A percentile compares a stretch with the other conserved stretches of the same genome.
Evolutionary conservation across 2,113 vertebrate species (phyloP).

Genomic region (Ploceus nigricollis): DNA sequence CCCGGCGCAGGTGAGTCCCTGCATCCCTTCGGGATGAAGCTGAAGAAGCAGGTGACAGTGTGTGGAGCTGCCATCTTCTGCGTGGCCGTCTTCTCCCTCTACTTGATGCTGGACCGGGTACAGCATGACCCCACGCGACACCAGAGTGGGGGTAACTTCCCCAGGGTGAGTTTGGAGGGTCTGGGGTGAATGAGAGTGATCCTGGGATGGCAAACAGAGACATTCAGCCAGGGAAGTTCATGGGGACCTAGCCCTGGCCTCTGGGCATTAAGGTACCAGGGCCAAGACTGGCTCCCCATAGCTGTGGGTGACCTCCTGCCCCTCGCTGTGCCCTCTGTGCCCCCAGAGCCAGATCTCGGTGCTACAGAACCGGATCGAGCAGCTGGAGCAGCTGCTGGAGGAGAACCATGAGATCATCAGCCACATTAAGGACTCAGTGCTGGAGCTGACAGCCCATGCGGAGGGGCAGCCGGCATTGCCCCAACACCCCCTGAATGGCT

Average conservation of each 20-base stretch:
- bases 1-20: not conserved
- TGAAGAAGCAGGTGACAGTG: constrained; percentile 97
- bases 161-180: constrained; percentile 77
- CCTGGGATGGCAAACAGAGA: not conserved
- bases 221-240: not conserved
- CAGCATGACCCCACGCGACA: constrained; percentile 89
- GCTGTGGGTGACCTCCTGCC: not conserved
- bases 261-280: not conserved
- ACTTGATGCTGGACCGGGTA: constrained; percentile 97
- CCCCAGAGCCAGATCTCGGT: constrained; percentile 95
- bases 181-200: not conserved
- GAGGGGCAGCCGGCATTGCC: constrained; percentile 65
- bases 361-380: constrained; percentile 96
- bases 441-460: constrained; percentile 92
- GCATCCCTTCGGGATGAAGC: constrained; percentile 81
- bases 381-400: constrained; percentile 96
- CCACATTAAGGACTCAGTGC: constrained; percentile 98
- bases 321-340: accelerated
- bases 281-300: not conserved
- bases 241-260: not conserved
- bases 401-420: constrained; percentile 99
- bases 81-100: constrained; percentile 96
- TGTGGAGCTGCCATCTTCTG: constrained; percentile 97
- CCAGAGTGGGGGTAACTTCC: constrained; percentile 91
- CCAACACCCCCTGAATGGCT: constrained; percentile 77